A percentile compares a stretch with the other conserved stretches of the same genome.
Conservation (phyloP, 2,113 vertebrate genomes). For the Cochlearius cochlearius region DNA sequence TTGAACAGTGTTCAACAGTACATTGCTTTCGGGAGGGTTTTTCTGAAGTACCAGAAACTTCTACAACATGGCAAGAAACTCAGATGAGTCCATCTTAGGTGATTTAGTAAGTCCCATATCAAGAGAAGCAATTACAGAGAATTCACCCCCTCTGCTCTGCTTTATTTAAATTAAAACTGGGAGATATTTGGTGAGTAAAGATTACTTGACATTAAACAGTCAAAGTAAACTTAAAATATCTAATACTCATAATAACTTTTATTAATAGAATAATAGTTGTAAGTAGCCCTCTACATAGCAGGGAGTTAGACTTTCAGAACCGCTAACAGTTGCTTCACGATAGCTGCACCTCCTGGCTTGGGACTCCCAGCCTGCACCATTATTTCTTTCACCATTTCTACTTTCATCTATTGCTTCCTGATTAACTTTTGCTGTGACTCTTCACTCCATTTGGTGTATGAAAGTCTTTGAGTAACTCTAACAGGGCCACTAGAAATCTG, state of each 20-base stretch:
- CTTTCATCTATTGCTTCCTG: background rate
- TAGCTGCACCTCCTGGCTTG: background rate
- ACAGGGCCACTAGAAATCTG: background rate
- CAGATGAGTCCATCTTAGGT: background rate
- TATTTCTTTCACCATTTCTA: background rate
- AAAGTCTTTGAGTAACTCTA: background rate
- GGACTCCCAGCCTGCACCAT: background rate
- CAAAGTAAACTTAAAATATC: background rate
- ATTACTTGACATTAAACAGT: background rate
- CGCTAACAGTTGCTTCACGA: rapidly evolving
- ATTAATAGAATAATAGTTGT: background rate
- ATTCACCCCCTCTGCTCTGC: background rate
- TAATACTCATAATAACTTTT: background rate
- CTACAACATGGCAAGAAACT: background rate
- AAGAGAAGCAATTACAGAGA: background rate
- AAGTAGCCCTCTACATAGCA: background rate
- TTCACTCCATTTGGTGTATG: background rate
- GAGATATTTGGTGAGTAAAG: background rate
- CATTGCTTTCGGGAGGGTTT: background rate
- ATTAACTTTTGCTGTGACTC: background rate
- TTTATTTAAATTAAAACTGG: background rate
- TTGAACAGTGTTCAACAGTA: background rate
- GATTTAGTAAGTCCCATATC: background rate
- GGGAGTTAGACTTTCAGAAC: background rate
- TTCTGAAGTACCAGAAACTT: background rate